A percentile compares a stretch with the other conserved stretches of the same genome.
phyloP scores from a whole-genome alignment of 2,888 invertebrate genomes.

The Pherbina coryleti region DNA sequence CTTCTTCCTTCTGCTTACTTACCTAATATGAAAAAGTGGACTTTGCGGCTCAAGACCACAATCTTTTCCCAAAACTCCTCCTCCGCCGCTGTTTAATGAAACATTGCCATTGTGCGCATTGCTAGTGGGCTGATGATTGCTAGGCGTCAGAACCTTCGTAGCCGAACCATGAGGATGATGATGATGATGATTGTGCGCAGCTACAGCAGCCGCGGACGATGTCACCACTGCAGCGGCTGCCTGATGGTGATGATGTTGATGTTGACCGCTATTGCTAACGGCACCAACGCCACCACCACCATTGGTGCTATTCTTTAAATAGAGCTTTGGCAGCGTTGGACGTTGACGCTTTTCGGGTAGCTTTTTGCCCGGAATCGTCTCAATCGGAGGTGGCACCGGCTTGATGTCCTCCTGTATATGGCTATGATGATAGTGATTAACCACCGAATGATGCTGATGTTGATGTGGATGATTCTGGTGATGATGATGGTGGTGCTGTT shows the following conservation, averaged over 20 bases:
- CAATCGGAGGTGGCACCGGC: slow-evolving; percentile 92
- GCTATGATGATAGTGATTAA: slow-evolving; percentile 71
- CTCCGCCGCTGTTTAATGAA: slow-evolving; percentile 68
- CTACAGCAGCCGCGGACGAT: slow-evolving; percentile 54
- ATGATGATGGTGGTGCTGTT: slow-evolving; percentile 52
- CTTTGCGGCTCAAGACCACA: slow-evolving; percentile 69
- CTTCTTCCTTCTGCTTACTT: slow-evolving; percentile 36
- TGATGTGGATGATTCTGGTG: slow-evolving; percentile 64
- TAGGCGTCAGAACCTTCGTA: slow-evolving; percentile 63
- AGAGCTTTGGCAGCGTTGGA: slow-evolving; percentile 80
- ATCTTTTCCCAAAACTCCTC: slow-evolving; percentile 56
- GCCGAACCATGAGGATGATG: slow-evolving; percentile 41
- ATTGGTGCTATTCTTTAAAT: slow-evolving; percentile 74
- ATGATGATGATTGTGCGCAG: slow-evolving; percentile 54
- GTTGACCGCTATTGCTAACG: slow-evolving; percentile 41
- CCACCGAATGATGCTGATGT: slow-evolving; percentile 63
- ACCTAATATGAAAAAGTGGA: slow-evolving; percentile 70
- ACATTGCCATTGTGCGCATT: slow-evolving; percentile 76
- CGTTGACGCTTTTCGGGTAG: slow-evolving; percentile 83
- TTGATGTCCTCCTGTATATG: slow-evolving; percentile 76
- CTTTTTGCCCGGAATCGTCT: slow-evolving; percentile 90
- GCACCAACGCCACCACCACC: slow-evolving; percentile 58
- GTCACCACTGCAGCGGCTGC: slow-evolving; percentile 52
- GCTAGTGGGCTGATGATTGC: slow-evolving; percentile 65
- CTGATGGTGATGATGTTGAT: slow-evolving; percentile 39